Conservation (phyloP, 2,888 invertebrate species). For the Nomada ferruginata region DNA sequence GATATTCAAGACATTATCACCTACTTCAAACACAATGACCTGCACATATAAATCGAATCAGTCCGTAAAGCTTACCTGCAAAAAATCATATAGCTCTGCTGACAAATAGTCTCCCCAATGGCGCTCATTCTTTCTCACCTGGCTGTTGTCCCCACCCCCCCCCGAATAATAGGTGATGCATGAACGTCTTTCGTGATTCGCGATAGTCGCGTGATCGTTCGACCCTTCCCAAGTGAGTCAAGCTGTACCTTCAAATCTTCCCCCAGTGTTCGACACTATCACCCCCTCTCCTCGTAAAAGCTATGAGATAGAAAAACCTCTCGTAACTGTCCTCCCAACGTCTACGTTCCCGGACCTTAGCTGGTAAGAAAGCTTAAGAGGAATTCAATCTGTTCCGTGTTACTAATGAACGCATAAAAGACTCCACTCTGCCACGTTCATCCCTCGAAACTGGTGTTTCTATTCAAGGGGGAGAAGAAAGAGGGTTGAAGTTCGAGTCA, state of each 20-base stretch:
- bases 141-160: conserved; percentile 7
- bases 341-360: conserved; percentile 47
- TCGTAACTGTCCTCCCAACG: conserved; percentile 44
- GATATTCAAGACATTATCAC: neutral
- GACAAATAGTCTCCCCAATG: conserved; percentile 43
- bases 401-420: conserved; percentile 82
- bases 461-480: conserved; percentile 18
- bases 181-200: conserved; percentile 12
- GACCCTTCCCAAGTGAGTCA: conserved; percentile 35
- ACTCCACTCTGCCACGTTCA: conserved; percentile 61
- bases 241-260: conserved; percentile 60
- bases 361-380: conserved; percentile 62
- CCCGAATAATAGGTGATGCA: conserved; percentile 50
- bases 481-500: neutral
- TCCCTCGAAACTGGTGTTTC: conserved; percentile 28
- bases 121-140: conserved; percentile 36
- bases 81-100: conserved; percentile 47
- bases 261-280: neutral
- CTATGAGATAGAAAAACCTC: conserved; percentile 54
- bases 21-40: neutral
- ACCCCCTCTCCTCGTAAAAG: conserved; percentile 52
- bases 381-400: conserved; percentile 79
- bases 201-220: conserved; percentile 54
- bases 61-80: conserved; percentile 43
- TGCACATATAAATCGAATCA: conserved; percentile 16